Conservation (phyloP, 35 echinoderm and acorn worm species). For the Hemicentrotus pulcherrimus region DNA sequence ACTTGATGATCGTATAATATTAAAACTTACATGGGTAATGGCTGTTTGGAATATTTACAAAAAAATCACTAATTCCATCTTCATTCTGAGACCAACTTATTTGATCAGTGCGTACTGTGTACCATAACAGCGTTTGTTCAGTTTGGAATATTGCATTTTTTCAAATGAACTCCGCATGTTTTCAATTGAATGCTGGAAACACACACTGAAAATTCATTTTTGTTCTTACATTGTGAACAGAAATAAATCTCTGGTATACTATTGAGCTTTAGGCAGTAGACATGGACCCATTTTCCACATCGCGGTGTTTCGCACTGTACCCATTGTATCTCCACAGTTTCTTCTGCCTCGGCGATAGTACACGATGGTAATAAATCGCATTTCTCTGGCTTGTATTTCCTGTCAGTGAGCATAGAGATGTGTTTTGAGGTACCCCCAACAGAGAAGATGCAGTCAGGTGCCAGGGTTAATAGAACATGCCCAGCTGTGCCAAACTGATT, state of each 20-base stretch:
- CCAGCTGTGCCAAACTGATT: not conserved
- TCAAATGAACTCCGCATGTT: not conserved
- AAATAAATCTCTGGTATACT: slow-evolving; percentile 16
- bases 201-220: not conserved
- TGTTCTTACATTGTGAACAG: not conserved
- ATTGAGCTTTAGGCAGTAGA: not conserved
- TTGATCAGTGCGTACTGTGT: too few species aligned
- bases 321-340: not conserved
- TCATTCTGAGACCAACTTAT: too few species aligned
- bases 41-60: too few species aligned
- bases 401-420: not conserved
- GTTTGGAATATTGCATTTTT: not conserved
- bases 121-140: too few species aligned
- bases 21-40: too few species aligned
- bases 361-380: slow-evolving; percentile 10
- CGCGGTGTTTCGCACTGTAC: slow-evolving; percentile 24
- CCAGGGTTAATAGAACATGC: not conserved
- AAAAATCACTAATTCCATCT: too few species aligned
- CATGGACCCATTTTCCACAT: slow-evolving; percentile 37
- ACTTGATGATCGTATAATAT: too few species aligned
- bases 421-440: slow-evolving; percentile 32
- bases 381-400: not conserved
- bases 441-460: not conserved
- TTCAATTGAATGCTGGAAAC: not conserved
- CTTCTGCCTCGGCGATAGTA: not conserved